Conservation (phyloP, 2,797 vertebrate species). For the Acanthurus tractus region DNA sequence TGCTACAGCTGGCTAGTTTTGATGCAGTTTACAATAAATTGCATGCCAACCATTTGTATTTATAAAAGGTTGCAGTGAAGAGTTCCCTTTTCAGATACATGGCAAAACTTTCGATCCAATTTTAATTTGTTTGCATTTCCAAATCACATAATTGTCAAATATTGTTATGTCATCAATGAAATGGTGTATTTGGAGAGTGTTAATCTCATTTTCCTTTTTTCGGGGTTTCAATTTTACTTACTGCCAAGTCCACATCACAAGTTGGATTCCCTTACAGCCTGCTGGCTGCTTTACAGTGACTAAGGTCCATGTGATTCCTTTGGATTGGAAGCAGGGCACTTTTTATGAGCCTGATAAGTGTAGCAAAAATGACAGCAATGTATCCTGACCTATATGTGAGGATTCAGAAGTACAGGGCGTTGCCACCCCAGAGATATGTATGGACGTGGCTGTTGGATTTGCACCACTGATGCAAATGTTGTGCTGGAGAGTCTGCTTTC, state of each 20-base stretch:
- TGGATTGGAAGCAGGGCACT: background rate
- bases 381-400: constrained; percentile 11
- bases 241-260: background rate
- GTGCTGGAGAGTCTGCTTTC: background rate
- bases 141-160: too few species aligned
- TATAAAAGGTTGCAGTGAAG: too few species aligned
- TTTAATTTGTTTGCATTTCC: too few species aligned
- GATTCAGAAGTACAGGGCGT: background rate
- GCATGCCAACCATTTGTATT: too few species aligned
- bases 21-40: too few species aligned
- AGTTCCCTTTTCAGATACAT: too few species aligned
- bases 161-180: too few species aligned
- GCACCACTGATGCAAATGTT: background rate
- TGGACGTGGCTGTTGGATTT: background rate
- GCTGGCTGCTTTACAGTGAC: background rate
- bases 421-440: background rate
- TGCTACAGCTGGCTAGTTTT: too few species aligned
- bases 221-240: background rate
- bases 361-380: constrained; percentile 7
- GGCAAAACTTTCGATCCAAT: too few species aligned
- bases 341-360: background rate
- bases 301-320: background rate
- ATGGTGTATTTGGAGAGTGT: too few species aligned
- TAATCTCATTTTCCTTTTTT: background rate
- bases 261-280: background rate